A percentile compares a stretch with the other conserved stretches of the same genome.
These are phyloP conservation scores for Ceratina australensis DNA, from an alignment of 1,140 invertebrate genomes.

Conservation along the genomic window DNA sequence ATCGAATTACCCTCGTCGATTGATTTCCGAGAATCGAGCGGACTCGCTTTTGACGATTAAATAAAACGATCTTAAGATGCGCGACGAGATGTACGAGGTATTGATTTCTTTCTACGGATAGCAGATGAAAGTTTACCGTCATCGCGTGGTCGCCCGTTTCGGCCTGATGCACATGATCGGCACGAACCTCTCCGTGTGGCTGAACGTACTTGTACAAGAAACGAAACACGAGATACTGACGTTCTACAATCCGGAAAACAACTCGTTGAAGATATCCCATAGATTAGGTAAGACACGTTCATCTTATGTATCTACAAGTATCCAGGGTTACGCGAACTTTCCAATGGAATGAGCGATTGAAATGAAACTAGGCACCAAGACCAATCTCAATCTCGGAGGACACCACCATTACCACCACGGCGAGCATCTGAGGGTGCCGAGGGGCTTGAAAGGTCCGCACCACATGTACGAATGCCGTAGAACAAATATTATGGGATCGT, in stretches of 20 bases:
- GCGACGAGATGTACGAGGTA: neutral
- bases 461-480: slow-evolving; percentile 93
- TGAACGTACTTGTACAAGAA: slow-evolving; percentile 95
- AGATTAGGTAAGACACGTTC: slow-evolving; percentile 79
- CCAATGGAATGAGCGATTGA: neutral
- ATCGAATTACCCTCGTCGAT: slow-evolving; percentile 1
- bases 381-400: slow-evolving; percentile 70
- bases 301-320: neutral
- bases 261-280: slow-evolving; percentile 88
- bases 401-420: slow-evolving; percentile 70
- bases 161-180: slow-evolving; percentile 98
- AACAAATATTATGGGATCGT: slow-evolving; percentile 94
- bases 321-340: neutral
- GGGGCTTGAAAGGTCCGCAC: slow-evolving; percentile 90
- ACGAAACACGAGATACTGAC: slow-evolving; percentile 96
- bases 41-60: no score
- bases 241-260: slow-evolving; percentile 92
- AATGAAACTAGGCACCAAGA: slow-evolving; percentile 69
- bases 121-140: slow-evolving; percentile 94
- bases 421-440: slow-evolving; percentile 84
- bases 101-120: slow-evolving; percentile 64
- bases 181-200: slow-evolving; percentile 95
- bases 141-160: slow-evolving; percentile 92
- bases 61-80: neutral
- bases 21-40: no score